Conservation (phyloP, 2,797 vertebrate genomes). For the Oophaga sylvatica region DNA sequence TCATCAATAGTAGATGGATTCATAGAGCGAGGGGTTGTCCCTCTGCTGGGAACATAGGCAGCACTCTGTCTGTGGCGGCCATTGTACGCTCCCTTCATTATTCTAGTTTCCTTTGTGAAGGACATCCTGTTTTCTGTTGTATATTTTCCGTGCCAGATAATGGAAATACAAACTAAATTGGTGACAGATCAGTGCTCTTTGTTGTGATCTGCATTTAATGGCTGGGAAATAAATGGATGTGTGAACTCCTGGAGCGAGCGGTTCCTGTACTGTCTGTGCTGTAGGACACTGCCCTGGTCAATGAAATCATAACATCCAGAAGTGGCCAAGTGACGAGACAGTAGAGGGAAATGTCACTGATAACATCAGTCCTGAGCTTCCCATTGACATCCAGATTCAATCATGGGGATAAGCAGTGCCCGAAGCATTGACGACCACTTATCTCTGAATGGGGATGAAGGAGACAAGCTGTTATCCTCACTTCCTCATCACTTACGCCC, state of each 20-base stretch:
- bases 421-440: background rate
- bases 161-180: conserved; percentile 25
- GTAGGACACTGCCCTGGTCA: background rate
- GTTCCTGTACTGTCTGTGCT: background rate
- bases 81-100: conserved; percentile 19
- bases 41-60: background rate
- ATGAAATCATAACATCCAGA: background rate
- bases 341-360: background rate
- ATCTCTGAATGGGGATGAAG: background rate
- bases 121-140: conserved; percentile 47
- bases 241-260: background rate
- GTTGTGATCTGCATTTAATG: conserved; percentile 30
- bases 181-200: conserved; percentile 38
- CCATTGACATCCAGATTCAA: background rate
- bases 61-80: background rate
- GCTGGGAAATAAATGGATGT: conserved; percentile 37
- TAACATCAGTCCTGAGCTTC: background rate
- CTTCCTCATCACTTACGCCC: background rate
- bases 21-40: background rate
- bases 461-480: background rate
- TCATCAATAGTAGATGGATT: background rate
- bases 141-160: conserved; percentile 35
- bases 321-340: background rate
- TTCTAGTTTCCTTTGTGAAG: conserved; percentile 39
- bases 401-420: background rate